Evolutionary conservation across 2,888 invertebrate genomes (phyloP).

Genomic region (Agrochola lota): DNA sequence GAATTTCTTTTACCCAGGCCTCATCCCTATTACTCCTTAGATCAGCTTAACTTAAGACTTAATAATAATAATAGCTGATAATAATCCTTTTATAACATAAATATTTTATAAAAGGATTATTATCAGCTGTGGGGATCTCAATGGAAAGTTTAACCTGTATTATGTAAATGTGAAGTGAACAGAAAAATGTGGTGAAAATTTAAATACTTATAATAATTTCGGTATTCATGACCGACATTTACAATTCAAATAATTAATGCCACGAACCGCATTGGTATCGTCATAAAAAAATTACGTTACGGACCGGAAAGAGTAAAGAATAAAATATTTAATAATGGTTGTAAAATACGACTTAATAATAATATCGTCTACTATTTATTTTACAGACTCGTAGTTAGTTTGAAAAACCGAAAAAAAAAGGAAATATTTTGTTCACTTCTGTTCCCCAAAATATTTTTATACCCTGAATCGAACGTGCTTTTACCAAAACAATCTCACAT

Average conservation of each 20-base stretch:
- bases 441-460: background rate
- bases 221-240: constrained; percentile 18
- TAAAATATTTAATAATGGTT: constrained; percentile 1
- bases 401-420: background rate
- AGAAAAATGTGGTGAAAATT: constrained; percentile 4
- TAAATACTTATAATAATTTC: background rate
- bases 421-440: background rate
- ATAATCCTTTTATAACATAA: too few species aligned
- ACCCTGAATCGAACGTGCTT: background rate
- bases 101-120: background rate
- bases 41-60: background rate
- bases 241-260: constrained; percentile 39
- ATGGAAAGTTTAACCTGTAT: background rate
- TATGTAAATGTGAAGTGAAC: background rate
- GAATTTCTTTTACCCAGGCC: too few species aligned
- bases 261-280: constrained; percentile 25
- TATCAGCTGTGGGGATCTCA: background rate
- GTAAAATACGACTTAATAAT: background rate
- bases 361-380: background rate
- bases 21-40: too few species aligned
- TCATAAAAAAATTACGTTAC: constrained; percentile 23
- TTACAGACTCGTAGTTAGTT: background rate
- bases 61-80: too few species aligned
- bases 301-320: constrained; percentile 12
- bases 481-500: constrained; percentile 10